Percentiles rank a stretch among this genome's conserved stretches.
Evolutionary conservation across 2,797 vertebrate genomes (phyloP).

Genomic region (Luscinia luscinia): DNA sequence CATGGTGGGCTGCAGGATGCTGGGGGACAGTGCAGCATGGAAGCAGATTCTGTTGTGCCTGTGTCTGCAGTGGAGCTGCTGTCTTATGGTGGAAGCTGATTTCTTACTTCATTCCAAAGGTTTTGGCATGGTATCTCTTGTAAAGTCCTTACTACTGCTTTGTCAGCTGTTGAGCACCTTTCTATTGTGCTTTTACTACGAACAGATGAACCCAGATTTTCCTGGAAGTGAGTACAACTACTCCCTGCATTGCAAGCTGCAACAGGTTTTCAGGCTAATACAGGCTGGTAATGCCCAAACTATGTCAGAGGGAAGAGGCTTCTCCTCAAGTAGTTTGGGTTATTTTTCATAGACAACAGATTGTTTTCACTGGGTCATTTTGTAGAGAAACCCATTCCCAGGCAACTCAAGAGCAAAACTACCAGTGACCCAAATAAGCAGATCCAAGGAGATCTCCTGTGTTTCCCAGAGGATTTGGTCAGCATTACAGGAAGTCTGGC

Average conservation of each 20-base stretch:
- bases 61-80: neutral
- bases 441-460: neutral
- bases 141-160: neutral
- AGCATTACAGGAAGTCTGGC: neutral
- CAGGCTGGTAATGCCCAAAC: neutral
- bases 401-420: neutral
- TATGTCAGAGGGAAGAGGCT: neutral
- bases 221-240: neutral
- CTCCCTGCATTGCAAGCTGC: neutral
- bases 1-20: neutral
- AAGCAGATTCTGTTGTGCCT: neutral
- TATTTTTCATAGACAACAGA: neutral
- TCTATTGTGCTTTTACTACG: neutral
- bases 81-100: neutral
- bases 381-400: neutral
- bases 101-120: neutral
- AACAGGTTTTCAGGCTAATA: neutral
- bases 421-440: neutral
- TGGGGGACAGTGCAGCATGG: rapidly evolving
- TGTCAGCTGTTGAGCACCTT: neutral
- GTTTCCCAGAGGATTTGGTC: neutral
- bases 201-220: neutral
- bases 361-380: neutral
- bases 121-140: neutral
- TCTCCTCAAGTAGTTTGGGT: neutral